These are phyloP conservation scores for Psilanteris sp. DNA, from an alignment of 1,140 invertebrate genomes.

Conservation along the genomic window DNA sequence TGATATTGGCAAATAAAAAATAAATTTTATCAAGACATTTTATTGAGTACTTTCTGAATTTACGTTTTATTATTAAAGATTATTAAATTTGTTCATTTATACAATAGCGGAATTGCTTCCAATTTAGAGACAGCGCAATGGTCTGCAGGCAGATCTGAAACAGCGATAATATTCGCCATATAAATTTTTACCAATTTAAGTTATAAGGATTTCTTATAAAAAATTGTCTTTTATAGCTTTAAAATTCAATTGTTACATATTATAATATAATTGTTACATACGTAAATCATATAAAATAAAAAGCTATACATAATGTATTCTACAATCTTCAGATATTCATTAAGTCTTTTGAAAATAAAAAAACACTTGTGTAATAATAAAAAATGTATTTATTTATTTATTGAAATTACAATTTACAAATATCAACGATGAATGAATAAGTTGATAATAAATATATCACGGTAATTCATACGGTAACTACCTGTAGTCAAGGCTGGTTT, in stretches of 20 bases:
- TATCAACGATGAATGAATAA: conserved; percentile 21
- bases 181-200: too few relatives aligned
- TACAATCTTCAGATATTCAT: too few relatives aligned
- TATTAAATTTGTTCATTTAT: conserved; percentile 82
- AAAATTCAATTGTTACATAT: too few relatives aligned
- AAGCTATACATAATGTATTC: too few relatives aligned
- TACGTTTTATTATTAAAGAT: conserved; percentile 81
- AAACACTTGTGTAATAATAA: too few relatives aligned
- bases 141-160: conserved; percentile 77
- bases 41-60: conserved; percentile 77
- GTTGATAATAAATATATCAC: conserved; percentile 27
- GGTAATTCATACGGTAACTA: conserved; percentile 27
- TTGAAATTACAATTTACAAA: conserved; percentile 20
- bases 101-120: conserved; percentile 79
- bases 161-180: conserved; percentile 21
- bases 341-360: too few relatives aligned
- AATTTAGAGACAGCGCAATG: conserved; percentile 77
- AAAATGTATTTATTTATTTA: conserved; percentile 34
- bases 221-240: too few relatives aligned
- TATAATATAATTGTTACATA: too few relatives aligned
- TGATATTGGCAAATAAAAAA: conserved; percentile 38
- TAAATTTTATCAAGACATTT: conserved; percentile 64
- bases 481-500: conserved; percentile 80
- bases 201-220: too few relatives aligned
- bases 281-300: too few relatives aligned